A percentile compares a stretch with the other conserved stretches of the same genome.
Conservation (phyloP, 1,140 invertebrate species). For the Laupala kohalensis region DNA sequence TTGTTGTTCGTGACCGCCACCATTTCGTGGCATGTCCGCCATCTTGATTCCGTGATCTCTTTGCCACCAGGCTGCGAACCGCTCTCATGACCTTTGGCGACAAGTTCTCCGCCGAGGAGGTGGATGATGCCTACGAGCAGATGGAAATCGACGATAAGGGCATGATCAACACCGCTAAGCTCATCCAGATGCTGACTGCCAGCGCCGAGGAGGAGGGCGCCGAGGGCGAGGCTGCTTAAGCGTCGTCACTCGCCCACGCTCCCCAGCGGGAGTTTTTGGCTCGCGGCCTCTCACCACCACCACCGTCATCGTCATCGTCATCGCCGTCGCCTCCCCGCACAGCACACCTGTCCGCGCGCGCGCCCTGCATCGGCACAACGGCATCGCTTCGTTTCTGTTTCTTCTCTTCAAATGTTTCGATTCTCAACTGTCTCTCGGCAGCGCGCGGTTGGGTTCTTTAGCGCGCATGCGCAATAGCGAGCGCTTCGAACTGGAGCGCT, state of each 20-base stretch:
- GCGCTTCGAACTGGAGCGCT: too few relatives aligned
- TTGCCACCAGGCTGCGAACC: constrained; percentile 84
- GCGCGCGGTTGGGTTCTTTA: background rate
- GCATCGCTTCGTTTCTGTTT: background rate
- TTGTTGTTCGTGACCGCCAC: background rate
- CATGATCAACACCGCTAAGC: constrained; percentile 78
- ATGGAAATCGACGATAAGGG: constrained; percentile 88
- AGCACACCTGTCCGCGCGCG: background rate
- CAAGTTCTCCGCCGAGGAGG: constrained; percentile 85
- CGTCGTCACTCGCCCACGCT: background rate
- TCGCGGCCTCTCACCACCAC: background rate
- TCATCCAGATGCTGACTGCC: constrained; percentile 77
- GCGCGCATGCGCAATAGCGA: background rate
- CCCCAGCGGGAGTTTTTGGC: background rate
- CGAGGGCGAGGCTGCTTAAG: constrained; percentile 37
- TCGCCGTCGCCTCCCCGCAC: too few relatives aligned
- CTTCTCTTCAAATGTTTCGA: background rate
- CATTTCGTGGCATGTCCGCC: too few relatives aligned
- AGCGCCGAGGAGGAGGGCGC: constrained; percentile 57
- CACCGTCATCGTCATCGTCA: too few relatives aligned
- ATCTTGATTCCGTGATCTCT: too few relatives aligned
- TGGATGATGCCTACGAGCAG: constrained; percentile 89
- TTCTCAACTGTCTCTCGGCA: background rate
- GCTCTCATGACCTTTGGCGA: constrained; percentile 92
- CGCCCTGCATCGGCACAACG: background rate